Conservation (phyloP, 2,113 vertebrate genomes). For the Phyllostomus hastatus region DNA sequence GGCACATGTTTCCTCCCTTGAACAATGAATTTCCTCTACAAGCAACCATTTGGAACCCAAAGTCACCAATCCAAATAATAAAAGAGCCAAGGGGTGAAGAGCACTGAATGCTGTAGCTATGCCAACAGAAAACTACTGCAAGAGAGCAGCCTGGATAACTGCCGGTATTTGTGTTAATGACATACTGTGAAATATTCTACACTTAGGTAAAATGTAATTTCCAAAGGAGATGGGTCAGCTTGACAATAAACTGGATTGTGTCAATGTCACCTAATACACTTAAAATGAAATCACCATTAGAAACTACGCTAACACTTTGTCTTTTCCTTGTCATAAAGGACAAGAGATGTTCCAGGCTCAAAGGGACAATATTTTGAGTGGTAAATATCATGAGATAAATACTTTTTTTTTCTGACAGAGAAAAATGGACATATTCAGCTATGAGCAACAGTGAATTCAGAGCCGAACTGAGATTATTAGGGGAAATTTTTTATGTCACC, state of each 20-base stretch:
- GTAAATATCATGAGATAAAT: background rate
- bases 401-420: background rate
- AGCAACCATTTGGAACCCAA: background rate
- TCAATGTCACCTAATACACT: conserved; percentile 5
- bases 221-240: conserved; percentile 45
- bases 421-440: background rate
- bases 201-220: conserved; percentile 37
- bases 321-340: background rate
- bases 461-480: background rate
- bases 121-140: conserved; percentile 59
- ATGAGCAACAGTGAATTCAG: background rate
- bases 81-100: background rate
- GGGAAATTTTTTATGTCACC: background rate
- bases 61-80: background rate
- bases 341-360: background rate
- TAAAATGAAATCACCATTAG: conserved; percentile 14
- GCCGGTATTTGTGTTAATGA: conserved; percentile 36
- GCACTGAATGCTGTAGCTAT: conserved; percentile 50
- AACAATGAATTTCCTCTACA: background rate
- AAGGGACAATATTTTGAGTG: conserved; percentile 13
- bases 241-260: conserved; percentile 42
- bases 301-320: background rate
- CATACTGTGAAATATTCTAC: conserved; percentile 46
- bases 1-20: background rate
- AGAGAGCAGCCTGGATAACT: background rate